phyloP scores from a whole-genome alignment of 2,797 vertebrate genomes.

The Pogonophryne albipinna region DNA sequence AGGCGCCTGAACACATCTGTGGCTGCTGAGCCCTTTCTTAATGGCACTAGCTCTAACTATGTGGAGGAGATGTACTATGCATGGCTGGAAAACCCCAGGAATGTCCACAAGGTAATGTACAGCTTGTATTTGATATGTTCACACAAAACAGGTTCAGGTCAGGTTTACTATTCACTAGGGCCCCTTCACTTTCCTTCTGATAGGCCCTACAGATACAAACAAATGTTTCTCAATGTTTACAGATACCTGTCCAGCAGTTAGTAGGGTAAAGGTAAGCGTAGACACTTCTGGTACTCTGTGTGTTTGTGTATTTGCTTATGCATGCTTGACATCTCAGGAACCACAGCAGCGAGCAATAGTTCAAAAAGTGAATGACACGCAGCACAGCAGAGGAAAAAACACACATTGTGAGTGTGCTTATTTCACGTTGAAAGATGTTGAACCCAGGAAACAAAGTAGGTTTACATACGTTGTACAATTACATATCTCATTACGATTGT shows the following conservation, averaged over 20 bases:
- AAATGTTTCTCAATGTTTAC: background rate
- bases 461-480: background rate
- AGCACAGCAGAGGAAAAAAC: background rate
- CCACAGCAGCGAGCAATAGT: background rate
- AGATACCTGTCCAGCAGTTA: slow-evolving; percentile 3
- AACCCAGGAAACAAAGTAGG: background rate
- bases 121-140: background rate
- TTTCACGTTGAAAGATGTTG: background rate
- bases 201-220: background rate
- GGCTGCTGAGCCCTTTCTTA: slow-evolving; percentile 92
- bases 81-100: slow-evolving; percentile 96
- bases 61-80: slow-evolving; percentile 97
- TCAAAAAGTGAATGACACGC: background rate
- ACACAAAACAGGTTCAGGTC: background rate
- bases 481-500: too few relatives aligned
- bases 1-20: slow-evolving; percentile 86
- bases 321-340: slow-evolving; percentile 10
- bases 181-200: background rate
- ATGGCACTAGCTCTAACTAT: slow-evolving; percentile 95
- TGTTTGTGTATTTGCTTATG: slow-evolving; percentile 5
- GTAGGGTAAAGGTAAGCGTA: slow-evolving; percentile 41
- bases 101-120: slow-evolving; percentile 95
- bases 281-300: background rate
- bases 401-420: background rate
- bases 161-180: background rate